These are phyloP conservation scores for Umimayanthus chanpuru DNA, from an alignment of 92 coral and sea anemone species.

Conservation along the genomic window DNA sequence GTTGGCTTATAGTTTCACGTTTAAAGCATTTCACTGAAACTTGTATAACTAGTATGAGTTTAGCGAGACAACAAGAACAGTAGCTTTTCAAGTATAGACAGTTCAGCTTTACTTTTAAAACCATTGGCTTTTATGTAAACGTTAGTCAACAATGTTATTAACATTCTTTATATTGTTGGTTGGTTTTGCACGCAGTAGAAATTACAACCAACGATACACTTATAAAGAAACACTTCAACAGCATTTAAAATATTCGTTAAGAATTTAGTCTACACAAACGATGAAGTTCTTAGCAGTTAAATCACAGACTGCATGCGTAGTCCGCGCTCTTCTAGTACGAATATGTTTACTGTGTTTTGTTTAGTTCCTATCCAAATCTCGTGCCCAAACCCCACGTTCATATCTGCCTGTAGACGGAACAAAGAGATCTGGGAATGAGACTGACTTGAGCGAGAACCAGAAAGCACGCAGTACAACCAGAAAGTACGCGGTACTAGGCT, in stretches of 20 bases:
- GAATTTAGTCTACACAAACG: too few species aligned
- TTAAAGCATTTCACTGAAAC: not conserved
- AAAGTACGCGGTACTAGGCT: not conserved
- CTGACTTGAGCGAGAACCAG: not conserved
- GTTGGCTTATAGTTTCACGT: constrained; percentile 7
- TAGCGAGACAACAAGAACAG: not conserved
- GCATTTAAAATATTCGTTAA: not conserved
- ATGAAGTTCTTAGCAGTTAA: too few species aligned
- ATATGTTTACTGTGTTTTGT: not conserved
- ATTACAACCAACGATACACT: not conserved
- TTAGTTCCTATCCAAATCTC: not conserved
- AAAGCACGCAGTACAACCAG: not conserved
- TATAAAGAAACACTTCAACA: not conserved
- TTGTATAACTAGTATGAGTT: not conserved
- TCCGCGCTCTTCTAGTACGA: not conserved
- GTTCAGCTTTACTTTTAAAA: too few species aligned
- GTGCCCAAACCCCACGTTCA: not conserved
- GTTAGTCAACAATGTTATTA: too few species aligned
- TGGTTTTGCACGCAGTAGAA: too few species aligned
- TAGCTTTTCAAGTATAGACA: not conserved
- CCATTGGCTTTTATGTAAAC: not conserved
- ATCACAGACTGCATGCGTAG: not conserved
- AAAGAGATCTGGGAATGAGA: not conserved
- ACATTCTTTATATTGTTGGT: too few species aligned
- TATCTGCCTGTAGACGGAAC: not conserved